Evolutionary conservation across 2,888 invertebrate genomes (phyloP).

Genomic region (Erebia palarica): DNA sequence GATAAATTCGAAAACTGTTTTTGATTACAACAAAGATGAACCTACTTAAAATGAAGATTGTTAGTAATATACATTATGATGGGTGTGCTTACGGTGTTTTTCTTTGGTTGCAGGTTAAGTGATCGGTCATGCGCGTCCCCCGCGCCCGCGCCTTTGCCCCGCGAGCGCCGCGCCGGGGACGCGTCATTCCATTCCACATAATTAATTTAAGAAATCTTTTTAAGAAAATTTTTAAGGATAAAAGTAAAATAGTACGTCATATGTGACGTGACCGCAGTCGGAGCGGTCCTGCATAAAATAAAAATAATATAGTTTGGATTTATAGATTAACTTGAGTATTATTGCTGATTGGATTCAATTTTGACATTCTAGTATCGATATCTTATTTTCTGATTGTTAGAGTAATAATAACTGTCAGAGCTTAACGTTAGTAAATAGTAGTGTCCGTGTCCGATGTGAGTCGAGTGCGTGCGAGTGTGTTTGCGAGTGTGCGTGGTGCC

Average conservation of each 20-base stretch:
- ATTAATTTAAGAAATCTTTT: conserved; percentile 78
- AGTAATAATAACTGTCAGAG: conserved; percentile 60
- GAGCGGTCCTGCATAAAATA: conserved; percentile 66
- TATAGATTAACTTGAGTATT: conserved; percentile 80
- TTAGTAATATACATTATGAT: not conserved
- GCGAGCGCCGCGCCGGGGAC: conserved; percentile 68
- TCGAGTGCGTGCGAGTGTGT: conserved; percentile 40
- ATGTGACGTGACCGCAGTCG: conserved; percentile 59
- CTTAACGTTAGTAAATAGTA: conserved; percentile 54
- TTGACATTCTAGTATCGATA: conserved; percentile 57
- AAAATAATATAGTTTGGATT: conserved; percentile 80
- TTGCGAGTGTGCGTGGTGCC: conserved; percentile 43
- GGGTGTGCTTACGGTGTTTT: not conserved
- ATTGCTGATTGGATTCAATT: conserved; percentile 77
- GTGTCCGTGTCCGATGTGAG: conserved; percentile 44
- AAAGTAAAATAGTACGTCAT: conserved; percentile 71
- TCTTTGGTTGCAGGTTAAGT: conserved; percentile 74
- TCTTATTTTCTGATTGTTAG: conserved; percentile 68
- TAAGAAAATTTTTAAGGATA: conserved; percentile 75
- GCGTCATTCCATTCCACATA: conserved; percentile 81
- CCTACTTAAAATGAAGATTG: no score
- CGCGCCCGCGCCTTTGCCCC: conserved; percentile 27
- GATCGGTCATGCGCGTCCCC: conserved; percentile 75
- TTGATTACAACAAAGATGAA: no score
- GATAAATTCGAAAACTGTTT: not conserved